Conservation (phyloP, 37 sponge, comb jelly and placozoan genomes). For the Haliclona indistincta region DNA sequence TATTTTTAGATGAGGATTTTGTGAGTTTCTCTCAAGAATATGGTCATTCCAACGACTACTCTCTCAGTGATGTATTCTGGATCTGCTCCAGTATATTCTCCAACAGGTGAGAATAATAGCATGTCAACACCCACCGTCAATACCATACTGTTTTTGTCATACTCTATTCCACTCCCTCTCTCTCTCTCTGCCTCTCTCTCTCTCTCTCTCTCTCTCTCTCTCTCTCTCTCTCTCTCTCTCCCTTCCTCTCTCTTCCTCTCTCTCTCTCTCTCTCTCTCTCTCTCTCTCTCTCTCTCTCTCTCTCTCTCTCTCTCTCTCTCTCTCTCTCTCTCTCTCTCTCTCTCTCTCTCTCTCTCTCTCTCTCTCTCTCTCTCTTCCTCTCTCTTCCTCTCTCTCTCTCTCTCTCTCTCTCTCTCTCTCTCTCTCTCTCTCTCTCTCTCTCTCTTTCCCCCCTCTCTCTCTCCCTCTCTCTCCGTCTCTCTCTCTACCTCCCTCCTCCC, state of each 20-base stretch:
- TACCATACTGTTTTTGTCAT: neutral
- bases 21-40: slow-evolving; percentile 32
- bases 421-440: neutral
- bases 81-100: slow-evolving; percentile 91
- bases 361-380: neutral
- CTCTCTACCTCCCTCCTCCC: neutral
- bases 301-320: neutral
- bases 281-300: neutral
- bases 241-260: neutral
- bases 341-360: neutral
- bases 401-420: neutral
- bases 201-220: neutral
- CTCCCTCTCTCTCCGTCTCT: neutral
- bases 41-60: slow-evolving; percentile 77
- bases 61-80: slow-evolving; percentile 92
- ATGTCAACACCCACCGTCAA: neutral
- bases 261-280: neutral
- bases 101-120: slow-evolving; percentile 55
- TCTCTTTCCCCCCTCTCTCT: neutral
- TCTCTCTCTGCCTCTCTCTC: neutral
- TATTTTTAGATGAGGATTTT: slow-evolving; percentile 4
- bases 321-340: neutral
- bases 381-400: neutral
- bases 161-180: neutral
- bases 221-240: neutral